Percentiles rank a stretch among this genome's conserved stretches.
phyloP scores from a whole-genome alignment of 2,797 vertebrate genomes.

The Centropyge bicolor region DNA sequence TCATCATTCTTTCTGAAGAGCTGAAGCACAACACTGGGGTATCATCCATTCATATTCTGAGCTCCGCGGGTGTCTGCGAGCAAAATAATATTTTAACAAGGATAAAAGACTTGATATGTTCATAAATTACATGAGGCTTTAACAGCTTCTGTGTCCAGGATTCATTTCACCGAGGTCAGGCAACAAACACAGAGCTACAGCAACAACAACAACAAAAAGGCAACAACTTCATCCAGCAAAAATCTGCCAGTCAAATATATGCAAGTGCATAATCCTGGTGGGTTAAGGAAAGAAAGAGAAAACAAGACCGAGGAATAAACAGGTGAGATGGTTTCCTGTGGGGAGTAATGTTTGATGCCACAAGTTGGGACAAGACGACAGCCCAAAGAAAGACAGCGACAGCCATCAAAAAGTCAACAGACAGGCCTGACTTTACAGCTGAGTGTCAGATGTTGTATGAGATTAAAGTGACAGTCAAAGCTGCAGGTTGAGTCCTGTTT shows the following conservation, averaged over 20 bases:
- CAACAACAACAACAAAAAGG: background rate
- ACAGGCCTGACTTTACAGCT: background rate
- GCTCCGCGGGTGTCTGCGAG: background rate
- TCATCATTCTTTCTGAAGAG: slow-evolving; percentile 3
- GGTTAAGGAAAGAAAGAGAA: background rate
- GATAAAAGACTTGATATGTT: background rate
- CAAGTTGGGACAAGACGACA: background rate
- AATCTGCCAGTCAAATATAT: background rate
- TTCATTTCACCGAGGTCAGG: background rate
- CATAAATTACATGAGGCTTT: background rate
- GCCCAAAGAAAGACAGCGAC: background rate
- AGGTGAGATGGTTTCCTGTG: background rate
- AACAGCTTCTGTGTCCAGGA: background rate
- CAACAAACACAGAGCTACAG: background rate
- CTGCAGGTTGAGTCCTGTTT: background rate
- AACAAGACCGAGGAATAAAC: background rate
- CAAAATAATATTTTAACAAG: background rate
- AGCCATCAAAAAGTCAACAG: background rate
- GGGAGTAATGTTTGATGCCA: background rate
- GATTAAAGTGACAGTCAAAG: background rate
- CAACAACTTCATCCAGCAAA: background rate
- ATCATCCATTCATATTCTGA: background rate
- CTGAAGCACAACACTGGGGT: background rate
- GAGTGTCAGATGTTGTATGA: background rate
- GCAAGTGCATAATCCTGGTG: background rate